Conservation (phyloP, 1,140 invertebrate species). For the Ditylenchus dipsaci region DNA sequence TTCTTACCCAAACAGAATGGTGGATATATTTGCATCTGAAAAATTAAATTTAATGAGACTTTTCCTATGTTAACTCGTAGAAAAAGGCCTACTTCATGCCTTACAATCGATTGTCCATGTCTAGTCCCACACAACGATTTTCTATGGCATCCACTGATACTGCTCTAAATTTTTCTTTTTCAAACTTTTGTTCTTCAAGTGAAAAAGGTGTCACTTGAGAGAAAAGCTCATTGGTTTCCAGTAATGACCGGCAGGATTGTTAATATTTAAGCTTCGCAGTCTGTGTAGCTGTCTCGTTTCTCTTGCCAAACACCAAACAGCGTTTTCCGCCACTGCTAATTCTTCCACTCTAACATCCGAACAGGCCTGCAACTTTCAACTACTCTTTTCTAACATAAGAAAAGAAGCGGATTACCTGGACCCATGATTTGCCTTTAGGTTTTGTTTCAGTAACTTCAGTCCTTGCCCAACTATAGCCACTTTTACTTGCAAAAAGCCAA, state of each 20-base stretch:
- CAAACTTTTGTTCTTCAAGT: not conserved
- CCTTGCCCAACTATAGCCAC: not conserved
- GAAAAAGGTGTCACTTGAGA: not conserved
- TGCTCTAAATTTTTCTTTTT: not conserved
- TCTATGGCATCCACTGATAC: not conserved
- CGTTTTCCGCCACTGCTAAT: not conserved
- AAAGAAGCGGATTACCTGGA: no score
- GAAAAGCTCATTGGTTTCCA: constrained; percentile 2
- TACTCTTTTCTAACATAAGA: no score
- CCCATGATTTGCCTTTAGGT: not conserved
- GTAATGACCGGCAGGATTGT: not conserved
- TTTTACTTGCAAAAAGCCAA: not conserved
- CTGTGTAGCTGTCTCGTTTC: not conserved
- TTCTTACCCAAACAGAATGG: not conserved
- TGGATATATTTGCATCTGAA: constrained; percentile 1
- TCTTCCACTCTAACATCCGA: not conserved
- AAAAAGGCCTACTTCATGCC: not conserved
- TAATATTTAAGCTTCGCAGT: not conserved
- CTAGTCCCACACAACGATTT: not conserved
- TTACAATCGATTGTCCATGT: constrained; percentile 5
- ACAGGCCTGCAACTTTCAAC: not conserved
- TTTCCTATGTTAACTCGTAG: not conserved
- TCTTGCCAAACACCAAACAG: not conserved
- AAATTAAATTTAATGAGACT: not conserved
- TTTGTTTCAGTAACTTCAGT: not conserved